Percentiles rank a stretch among this genome's conserved stretches.
Conservation (phyloP, 2,888 invertebrate genomes). For the Drosophila glabriapex region DNA sequence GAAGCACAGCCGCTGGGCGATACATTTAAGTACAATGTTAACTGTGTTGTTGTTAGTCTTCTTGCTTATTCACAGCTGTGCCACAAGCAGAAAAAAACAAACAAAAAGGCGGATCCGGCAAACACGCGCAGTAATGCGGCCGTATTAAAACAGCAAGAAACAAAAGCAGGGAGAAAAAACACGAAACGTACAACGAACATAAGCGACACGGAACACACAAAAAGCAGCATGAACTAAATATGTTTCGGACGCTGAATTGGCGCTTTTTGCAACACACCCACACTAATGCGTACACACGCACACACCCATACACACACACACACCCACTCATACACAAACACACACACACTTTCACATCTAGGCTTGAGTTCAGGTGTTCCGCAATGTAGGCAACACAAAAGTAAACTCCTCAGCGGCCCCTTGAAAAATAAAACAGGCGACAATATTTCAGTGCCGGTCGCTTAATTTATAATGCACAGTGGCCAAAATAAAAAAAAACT, state of each 20-base stretch:
- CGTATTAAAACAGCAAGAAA: slow-evolving; percentile 39
- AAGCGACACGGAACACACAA: slow-evolving; percentile 65
- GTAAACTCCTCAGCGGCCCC: slow-evolving; percentile 28
- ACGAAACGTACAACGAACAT: slow-evolving; percentile 32
- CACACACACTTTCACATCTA: slow-evolving; percentile 5
- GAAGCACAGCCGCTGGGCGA: slow-evolving; percentile 33
- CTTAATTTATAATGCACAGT: slow-evolving; percentile 62
- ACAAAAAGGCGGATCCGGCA: slow-evolving; percentile 73
- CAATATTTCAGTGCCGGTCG: slow-evolving; percentile 35
- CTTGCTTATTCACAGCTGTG: slow-evolving; percentile 52
- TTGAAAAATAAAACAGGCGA: slow-evolving; percentile 41
- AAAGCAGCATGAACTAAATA: slow-evolving; percentile 61
- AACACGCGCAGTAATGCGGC: slow-evolving; percentile 66
- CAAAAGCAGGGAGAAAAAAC: slow-evolving; percentile 5
- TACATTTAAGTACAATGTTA: slow-evolving; percentile 76
- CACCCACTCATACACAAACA: slow-evolving; percentile 5
- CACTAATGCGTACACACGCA: not conserved
- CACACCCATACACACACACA: not conserved
- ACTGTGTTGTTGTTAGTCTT: slow-evolving; percentile 44
- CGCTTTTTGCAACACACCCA: slow-evolving; percentile 51
- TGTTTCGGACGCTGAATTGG: slow-evolving; percentile 69
- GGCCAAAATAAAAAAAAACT: slow-evolving; percentile 27
- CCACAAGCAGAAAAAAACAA: slow-evolving; percentile 39
- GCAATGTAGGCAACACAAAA: slow-evolving; percentile 54
- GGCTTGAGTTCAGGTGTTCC: slow-evolving; percentile 32